phyloP scores from a whole-genome alignment of 2,888 invertebrate genomes.

The Dicycla oo region DNA sequence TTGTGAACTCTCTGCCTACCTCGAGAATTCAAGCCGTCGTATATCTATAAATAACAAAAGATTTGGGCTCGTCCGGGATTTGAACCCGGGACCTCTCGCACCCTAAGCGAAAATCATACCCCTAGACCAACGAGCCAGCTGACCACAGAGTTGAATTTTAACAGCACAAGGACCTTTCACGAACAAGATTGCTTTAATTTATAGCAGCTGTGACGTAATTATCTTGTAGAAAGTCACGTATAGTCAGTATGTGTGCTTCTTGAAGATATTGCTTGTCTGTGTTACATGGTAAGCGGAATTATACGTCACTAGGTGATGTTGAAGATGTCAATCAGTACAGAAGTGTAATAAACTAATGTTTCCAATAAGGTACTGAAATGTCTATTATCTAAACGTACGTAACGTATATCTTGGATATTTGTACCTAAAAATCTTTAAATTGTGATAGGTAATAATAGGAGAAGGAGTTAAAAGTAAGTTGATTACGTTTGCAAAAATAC shows the following conservation, averaged over 20 bases:
- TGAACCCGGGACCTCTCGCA: conserved; percentile 91
- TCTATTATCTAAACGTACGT: neutral
- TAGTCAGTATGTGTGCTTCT: neutral
- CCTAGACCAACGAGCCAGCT: conserved; percentile 76
- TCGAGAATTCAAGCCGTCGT: no score
- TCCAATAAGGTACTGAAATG: neutral
- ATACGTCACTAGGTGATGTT: no score
- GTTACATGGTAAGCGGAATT: neutral
- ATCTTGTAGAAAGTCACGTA: conserved; percentile 11
- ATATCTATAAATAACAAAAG: neutral
- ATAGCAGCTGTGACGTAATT: conserved; percentile 9
- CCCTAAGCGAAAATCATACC: conserved; percentile 90
- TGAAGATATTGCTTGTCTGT: neutral
- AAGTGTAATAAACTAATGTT: no score
- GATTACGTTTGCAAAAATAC: neutral
- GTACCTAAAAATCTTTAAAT: no score
- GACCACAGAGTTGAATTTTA: neutral
- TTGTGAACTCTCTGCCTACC: no score
- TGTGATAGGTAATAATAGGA: neutral
- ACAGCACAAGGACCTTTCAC: neutral
- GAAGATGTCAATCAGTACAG: neutral
- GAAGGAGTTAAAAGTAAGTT: neutral
- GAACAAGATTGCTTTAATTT: conserved; percentile 7
- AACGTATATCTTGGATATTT: neutral
- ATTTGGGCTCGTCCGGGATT: conserved; percentile 88